phyloP scores from a whole-genome alignment of 2,888 invertebrate species.

The Aleiodes testaceus region DNA sequence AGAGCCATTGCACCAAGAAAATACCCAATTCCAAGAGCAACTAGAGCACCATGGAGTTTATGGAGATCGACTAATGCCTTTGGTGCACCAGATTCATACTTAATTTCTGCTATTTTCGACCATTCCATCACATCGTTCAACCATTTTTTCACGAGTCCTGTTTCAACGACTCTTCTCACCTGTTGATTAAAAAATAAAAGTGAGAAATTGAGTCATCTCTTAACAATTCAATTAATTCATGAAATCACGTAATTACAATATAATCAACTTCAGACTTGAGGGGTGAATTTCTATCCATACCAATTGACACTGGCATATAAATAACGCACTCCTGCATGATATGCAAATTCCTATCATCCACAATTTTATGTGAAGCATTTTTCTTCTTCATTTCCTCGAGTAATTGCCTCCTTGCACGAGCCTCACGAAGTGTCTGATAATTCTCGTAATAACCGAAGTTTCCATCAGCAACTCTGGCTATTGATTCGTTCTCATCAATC shows the following conservation, averaged over 20 bases:
- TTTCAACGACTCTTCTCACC: conserved; percentile 81
- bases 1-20: conserved; percentile 76
- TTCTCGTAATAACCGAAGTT: conserved; percentile 88
- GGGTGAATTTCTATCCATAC: conserved; percentile 87
- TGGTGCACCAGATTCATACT: conserved; percentile 74
- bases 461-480: conserved; percentile 81
- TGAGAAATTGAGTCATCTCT: conserved; percentile 41
- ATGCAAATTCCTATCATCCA: conserved; percentile 78
- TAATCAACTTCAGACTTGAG: conserved; percentile 81
- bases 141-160: conserved; percentile 87
- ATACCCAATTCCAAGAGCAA: conserved; percentile 83
- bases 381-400: conserved; percentile 63
- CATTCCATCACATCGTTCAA: conserved; percentile 82
- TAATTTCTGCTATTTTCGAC: conserved; percentile 75
- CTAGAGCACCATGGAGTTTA: conserved; percentile 85
- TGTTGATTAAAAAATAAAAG: conserved; percentile 51
- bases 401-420: conserved; percentile 77
- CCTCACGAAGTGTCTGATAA: conserved; percentile 80
- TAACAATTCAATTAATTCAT: not conserved
- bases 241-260: conserved; percentile 68
- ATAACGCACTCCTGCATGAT: conserved; percentile 89
- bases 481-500: conserved; percentile 78
- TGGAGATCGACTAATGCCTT: conserved; percentile 85
- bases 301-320: conserved; percentile 86
- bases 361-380: conserved; percentile 53